Evolutionary conservation across 2,888 invertebrate species (phyloP).

Genomic region (Adineta ricciae): DNA sequence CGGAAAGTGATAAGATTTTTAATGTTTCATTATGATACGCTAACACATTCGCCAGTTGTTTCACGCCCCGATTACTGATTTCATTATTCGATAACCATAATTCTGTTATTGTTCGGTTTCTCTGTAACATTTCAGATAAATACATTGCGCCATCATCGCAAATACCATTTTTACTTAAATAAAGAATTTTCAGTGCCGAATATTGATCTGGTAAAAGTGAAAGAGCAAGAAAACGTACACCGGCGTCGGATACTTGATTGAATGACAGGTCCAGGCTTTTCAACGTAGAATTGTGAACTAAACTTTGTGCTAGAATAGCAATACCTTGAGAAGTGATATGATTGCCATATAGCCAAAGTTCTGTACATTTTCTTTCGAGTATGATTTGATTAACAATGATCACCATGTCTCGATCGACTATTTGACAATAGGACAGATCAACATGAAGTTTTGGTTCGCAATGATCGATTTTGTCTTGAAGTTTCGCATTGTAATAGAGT

Average conservation of each 20-base stretch:
- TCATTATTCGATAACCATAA: neutral
- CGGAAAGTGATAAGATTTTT: neutral
- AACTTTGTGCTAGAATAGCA: neutral
- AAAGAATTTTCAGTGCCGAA: neutral
- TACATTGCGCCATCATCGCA: neutral
- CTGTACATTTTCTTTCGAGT: neutral
- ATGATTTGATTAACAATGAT: neutral
- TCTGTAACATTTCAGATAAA: neutral
- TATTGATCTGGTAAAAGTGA: neutral
- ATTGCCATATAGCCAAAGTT: neutral
- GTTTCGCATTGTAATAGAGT: neutral
- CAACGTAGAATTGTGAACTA: neutral
- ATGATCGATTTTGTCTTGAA: neutral
- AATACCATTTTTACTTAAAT: neutral
- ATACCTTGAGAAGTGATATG: neutral
- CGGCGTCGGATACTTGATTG: neutral
- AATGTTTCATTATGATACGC: neutral
- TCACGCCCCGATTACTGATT: neutral
- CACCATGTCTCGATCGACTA: neutral
- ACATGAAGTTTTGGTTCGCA: neutral
- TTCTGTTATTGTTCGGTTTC: neutral
- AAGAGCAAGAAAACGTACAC: neutral
- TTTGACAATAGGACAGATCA: neutral
- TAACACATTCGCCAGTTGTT: neutral
- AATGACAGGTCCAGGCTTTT: neutral